Evolutionary conservation across 2,888 invertebrate species (phyloP).

Genomic region (Cremastinae sp.): DNA sequence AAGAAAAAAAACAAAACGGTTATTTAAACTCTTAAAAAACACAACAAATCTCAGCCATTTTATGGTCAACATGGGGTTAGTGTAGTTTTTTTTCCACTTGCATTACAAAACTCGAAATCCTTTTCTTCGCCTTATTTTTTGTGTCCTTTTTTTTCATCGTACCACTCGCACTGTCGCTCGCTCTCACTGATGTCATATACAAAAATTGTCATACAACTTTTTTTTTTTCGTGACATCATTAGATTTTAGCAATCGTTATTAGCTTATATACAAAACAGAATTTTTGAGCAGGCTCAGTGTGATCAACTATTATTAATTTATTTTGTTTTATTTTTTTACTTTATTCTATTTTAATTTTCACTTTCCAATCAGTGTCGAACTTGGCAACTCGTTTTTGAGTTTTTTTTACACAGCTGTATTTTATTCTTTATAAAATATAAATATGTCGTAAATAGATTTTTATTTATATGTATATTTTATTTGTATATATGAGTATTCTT

Average conservation of each 20-base stretch:
- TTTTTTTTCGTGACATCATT: slow-evolving; percentile 62
- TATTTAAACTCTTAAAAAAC: slow-evolving; percentile 79
- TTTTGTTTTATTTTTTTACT: slow-evolving; percentile 29
- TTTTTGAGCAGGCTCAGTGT: slow-evolving; percentile 65
- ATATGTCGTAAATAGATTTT: slow-evolving; percentile 42
- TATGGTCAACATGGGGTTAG: slow-evolving; percentile 75
- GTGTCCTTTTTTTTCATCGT: slow-evolving; percentile 36
- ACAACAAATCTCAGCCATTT: slow-evolving; percentile 79
- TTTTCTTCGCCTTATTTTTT: slow-evolving; percentile 46
- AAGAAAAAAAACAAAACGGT: slow-evolving; percentile 68
- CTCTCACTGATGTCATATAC: slow-evolving; percentile 69
- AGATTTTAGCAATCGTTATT: slow-evolving; percentile 66
- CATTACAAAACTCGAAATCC: slow-evolving; percentile 61
- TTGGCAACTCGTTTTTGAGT: slow-evolving; percentile 21
- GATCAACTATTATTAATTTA: slow-evolving; percentile 65
- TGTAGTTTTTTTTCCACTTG: slow-evolving; percentile 66
- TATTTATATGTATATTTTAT: slow-evolving; percentile 29
- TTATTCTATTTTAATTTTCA: slow-evolving; percentile 31
- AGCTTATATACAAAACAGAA: slow-evolving; percentile 67
- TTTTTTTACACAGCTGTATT: slow-evolving; percentile 44
- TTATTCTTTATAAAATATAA: slow-evolving; percentile 55
- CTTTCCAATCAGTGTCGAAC: slow-evolving; percentile 25
- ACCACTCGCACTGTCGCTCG: slow-evolving; percentile 35
- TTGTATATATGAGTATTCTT: not conserved
- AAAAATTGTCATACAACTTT: slow-evolving; percentile 69